phyloP scores from a whole-genome alignment of 2,113 vertebrate species.

The Ophthalmotilapia sp. region DNA sequence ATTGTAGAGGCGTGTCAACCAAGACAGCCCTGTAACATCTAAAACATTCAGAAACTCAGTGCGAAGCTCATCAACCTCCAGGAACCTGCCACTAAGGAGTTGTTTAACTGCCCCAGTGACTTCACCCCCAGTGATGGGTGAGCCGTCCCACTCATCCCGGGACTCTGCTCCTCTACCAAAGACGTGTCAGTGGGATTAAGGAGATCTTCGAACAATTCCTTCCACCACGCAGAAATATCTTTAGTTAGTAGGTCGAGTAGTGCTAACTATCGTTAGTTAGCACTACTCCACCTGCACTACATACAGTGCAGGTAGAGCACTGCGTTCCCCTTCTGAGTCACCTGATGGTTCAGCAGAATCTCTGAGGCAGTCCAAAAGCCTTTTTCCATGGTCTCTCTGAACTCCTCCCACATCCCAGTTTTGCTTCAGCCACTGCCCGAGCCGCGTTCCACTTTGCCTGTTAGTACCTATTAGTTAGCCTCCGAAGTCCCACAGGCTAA shows the following conservation, averaged over 20 bases:
- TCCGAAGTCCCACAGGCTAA: background rate
- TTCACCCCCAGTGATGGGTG: background rate
- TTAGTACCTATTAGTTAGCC: background rate
- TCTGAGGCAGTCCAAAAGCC: background rate
- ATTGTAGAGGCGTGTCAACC: background rate
- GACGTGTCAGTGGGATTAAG: background rate
- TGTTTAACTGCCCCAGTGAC: background rate
- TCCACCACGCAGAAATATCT: background rate
- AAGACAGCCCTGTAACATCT: background rate
- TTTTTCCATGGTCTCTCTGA: background rate
- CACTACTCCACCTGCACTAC: background rate
- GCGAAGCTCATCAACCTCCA: background rate
- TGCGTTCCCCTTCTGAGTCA: background rate
- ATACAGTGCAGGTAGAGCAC: background rate
- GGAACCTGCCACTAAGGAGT: background rate
- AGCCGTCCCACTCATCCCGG: rapidly evolving
- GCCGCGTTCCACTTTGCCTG: background rate
- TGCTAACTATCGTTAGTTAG: background rate
- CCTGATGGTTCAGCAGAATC: background rate
- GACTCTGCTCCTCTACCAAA: background rate
- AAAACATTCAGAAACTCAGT: background rate
- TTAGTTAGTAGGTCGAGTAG: background rate
- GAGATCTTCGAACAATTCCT: background rate
- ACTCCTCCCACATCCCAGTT: background rate
- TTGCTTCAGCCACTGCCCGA: background rate